Percentiles rank a stretch among this genome's conserved stretches.
Evolutionary conservation across 2,113 vertebrate genomes (phyloP).

Genomic region (Terrapene triunguis): DNA sequence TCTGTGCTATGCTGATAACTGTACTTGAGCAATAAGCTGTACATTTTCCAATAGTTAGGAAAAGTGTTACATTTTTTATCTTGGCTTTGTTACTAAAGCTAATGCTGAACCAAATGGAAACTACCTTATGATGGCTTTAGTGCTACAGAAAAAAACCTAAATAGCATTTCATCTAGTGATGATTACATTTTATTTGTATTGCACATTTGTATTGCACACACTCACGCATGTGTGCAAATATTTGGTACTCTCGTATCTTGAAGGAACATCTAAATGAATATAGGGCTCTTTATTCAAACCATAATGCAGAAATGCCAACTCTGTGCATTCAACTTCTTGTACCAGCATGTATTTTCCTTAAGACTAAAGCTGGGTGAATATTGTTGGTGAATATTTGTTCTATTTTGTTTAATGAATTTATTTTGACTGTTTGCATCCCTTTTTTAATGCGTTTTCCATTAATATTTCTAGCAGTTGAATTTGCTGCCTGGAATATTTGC

Average conservation of each 20-base stretch:
- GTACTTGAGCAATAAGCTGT: neutral
- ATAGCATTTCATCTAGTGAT: neutral
- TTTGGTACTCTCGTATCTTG: neutral
- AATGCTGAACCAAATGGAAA: neutral
- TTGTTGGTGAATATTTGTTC: neutral
- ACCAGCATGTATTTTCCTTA: neutral
- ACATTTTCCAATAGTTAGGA: neutral
- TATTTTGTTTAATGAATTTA: neutral
- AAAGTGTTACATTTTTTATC: neutral
- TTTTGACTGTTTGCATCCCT: neutral
- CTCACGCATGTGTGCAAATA: neutral
- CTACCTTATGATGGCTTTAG: neutral
- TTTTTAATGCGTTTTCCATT: neutral
- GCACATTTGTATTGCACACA: too few species aligned
- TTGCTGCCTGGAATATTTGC: neutral
- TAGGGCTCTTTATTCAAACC: conserved; percentile 7
- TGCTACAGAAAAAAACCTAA: neutral
- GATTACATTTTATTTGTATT: conserved; percentile 31
- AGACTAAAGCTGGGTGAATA: neutral
- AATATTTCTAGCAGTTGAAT: neutral
- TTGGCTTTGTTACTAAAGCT: neutral
- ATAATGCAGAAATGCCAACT: neutral
- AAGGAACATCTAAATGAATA: neutral
- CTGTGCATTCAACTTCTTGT: neutral
- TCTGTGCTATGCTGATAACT: conserved; percentile 24